phyloP scores from a whole-genome alignment of 92 coral and sea anemone species.

The Chrysogorgia sp. region DNA sequence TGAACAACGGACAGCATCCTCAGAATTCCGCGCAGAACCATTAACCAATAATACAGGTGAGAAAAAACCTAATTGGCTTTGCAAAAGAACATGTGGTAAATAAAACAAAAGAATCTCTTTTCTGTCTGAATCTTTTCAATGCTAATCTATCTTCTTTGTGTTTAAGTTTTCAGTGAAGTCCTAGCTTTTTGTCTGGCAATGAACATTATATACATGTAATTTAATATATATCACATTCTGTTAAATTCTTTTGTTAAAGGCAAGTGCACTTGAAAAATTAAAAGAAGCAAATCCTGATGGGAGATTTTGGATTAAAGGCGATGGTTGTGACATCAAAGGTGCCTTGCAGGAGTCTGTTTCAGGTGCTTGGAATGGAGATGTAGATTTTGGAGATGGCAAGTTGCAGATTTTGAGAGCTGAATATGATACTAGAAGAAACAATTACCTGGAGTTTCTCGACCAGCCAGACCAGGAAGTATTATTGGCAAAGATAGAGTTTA shows the following conservation, averaged over 20 bases:
- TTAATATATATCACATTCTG: no score
- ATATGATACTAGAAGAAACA: constrained; percentile 21
- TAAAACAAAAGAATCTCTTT: no score
- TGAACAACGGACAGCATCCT: constrained; percentile 37
- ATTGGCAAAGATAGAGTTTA: no score
- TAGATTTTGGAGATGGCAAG: constrained; percentile 53
- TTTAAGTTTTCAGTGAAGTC: no score
- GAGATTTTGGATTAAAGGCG: constrained; percentile 34
- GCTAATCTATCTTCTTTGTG: no score
- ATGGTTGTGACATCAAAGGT: constrained; percentile 35
- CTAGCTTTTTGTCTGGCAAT: no score
- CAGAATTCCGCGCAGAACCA: constrained; percentile 51
- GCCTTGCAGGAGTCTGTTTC: constrained; percentile 39
- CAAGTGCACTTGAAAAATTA: constrained; percentile 11
- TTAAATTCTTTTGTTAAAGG: neutral
- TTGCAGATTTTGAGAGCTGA: constrained; percentile 12
- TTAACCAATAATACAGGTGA: constrained; percentile 62
- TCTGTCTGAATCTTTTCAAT: no score
- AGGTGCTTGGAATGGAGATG: constrained; percentile 37
- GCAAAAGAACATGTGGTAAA: no score
- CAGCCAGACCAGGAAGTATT: no score
- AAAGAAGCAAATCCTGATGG: constrained; percentile 15
- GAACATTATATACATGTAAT: no score
- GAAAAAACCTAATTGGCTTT: no score
- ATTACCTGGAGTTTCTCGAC: neutral